Percentiles rank a stretch among this genome's conserved stretches.
Conservation (phyloP, 2,797 vertebrate species). For the Anabas testudineus region DNA sequence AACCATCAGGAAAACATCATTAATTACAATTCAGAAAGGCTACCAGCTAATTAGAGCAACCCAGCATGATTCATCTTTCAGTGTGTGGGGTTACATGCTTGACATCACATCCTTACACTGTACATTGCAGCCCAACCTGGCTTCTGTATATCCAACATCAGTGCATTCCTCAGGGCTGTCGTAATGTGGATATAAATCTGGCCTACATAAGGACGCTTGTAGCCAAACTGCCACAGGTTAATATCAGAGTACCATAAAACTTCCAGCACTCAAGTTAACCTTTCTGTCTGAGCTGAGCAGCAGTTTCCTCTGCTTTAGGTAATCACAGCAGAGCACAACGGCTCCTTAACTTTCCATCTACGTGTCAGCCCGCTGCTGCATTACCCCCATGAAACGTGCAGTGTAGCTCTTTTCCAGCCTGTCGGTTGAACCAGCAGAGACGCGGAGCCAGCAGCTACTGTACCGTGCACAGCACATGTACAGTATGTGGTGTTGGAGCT, state of each 20-base stretch:
- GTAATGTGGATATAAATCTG: constrained; percentile 47
- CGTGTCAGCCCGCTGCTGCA: constrained; percentile 61
- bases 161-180: constrained; percentile 43
- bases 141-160: constrained; percentile 17
- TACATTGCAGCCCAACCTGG: background rate
- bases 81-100: constrained; percentile 5
- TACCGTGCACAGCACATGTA: no score
- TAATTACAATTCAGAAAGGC: background rate
- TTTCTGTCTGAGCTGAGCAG: constrained; percentile 42
- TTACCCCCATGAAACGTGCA: constrained; percentile 40
- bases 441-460: constrained; percentile 26
- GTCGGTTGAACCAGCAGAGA: constrained; percentile 12
- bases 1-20: background rate
- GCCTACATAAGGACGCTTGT: constrained; percentile 45
- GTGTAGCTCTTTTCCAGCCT: constrained; percentile 51
- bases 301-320: constrained; percentile 53
- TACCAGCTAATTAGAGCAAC: background rate
- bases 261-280: constrained; percentile 31
- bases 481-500: no score
- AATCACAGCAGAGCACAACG: constrained; percentile 49
- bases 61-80: background rate
- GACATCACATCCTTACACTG: background rate
- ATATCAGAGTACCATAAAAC: constrained; percentile 41
- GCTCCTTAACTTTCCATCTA: constrained; percentile 67
- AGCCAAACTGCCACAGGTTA: constrained; percentile 43